A percentile compares a stretch with the other conserved stretches of the same genome.
Evolutionary conservation across 1,140 invertebrate genomes (phyloP).

Genomic region (Riptortus pedestris): DNA sequence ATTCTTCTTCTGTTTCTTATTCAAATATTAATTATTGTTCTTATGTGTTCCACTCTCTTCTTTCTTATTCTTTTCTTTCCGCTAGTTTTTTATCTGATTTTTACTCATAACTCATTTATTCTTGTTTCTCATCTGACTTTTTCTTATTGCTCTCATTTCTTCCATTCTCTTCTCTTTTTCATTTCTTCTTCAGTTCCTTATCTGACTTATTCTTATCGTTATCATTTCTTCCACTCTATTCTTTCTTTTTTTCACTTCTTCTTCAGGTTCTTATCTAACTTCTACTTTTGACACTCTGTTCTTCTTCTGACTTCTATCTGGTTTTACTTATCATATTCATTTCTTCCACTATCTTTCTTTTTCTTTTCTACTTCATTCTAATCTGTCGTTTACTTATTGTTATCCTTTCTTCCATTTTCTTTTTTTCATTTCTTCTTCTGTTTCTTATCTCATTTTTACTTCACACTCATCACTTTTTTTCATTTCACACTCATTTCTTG

Average conservation of each 20-base stretch:
- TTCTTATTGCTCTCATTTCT: too few species aligned
- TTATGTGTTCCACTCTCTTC: too few species aligned
- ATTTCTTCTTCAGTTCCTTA: too few species aligned
- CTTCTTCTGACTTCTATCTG: not conserved
- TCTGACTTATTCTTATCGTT: too few species aligned
- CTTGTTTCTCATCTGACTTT: too few species aligned
- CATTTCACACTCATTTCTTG: not conserved
- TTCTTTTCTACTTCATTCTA: not conserved
- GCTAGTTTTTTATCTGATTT: too few species aligned
- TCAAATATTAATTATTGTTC: too few species aligned
- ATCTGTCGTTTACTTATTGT: not conserved
- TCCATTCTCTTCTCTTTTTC: too few species aligned
- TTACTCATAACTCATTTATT: too few species aligned
- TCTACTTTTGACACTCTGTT: not conserved
- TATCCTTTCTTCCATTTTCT: not conserved
- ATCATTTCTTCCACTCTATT: too few species aligned
- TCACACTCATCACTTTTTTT: not conserved
- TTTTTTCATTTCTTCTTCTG: not conserved
- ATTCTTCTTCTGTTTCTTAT: not conserved
- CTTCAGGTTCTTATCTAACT: not conserved
- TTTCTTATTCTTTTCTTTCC: too few species aligned
- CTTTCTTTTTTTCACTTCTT: too few species aligned
- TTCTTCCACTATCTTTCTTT: constrained; percentile 2
- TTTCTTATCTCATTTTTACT: not conserved
- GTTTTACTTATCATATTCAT: not conserved